Base-by-base conservation (phyloP, 2,113 vertebrate genomes). In the Catharus bicknelli region DNA sequence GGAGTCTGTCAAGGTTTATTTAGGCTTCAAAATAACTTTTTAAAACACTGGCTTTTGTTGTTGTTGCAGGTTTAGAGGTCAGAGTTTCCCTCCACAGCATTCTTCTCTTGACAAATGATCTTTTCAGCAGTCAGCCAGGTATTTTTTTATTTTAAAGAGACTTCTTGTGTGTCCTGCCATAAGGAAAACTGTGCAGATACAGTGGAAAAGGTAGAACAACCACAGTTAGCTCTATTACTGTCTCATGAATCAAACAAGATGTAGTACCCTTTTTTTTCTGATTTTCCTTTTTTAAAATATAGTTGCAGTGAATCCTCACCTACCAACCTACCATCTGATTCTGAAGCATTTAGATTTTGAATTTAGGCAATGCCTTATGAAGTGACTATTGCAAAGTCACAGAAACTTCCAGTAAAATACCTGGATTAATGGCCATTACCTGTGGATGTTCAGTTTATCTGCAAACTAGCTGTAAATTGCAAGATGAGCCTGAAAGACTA, bases 1-100 rank as follows among this genome's bases (percentile, higher is more conserved):
- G 63, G 86, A 95, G 51, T 89, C 83, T 96, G 76, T 95, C 90
- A 96, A 96, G 91, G 90, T 92, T 97, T 96, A 95, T 96, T 96
- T 90, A 94, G 92, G 86, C 77, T 93, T 96, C 86, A 93, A 94
- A 95, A 90, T 92, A 92, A 89, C 78, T 88, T 85, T 92, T 92
- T 95, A 88, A 95, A 92, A 88, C 85, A 70, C 86, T 90, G 59
- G 58, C 81, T 94, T 94, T 95, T 96, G 92, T 95, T 96, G 88
- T 91, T 90, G 83, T 94, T 83, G 90, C 89, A 93, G 89, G 85
- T 78, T 95, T 96, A 87, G 93, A 84, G 93, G 93, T 85, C 84
- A 94, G 85, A 97, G 85, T 94, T 94, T 92, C 89, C 53, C 87
- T 86, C 68, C 57, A 88, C 64, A 84, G 80, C 95, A 97, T 96